Conservation (phyloP, 2,797 vertebrate species). For the Nasua narica region DNA sequence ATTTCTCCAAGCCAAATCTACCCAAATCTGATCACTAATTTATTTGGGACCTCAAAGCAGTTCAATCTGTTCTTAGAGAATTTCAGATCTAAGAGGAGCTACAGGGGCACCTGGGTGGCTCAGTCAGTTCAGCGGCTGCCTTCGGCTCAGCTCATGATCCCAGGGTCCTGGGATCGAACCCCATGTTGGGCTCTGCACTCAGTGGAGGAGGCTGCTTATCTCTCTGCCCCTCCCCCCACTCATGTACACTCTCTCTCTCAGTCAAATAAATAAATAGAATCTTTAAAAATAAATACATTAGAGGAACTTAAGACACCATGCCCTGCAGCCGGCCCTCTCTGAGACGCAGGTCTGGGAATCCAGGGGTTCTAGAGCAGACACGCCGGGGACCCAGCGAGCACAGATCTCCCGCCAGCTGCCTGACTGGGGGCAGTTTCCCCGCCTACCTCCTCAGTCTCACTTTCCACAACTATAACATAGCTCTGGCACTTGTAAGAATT, state of each 20-base stretch:
- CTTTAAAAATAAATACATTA: neutral
- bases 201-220: neutral
- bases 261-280: neutral
- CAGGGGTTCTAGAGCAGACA: neutral
- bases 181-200: neutral
- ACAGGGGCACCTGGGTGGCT: neutral
- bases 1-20: neutral
- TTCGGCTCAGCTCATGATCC: neutral
- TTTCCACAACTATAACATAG: neutral
- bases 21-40: neutral
- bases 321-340: neutral
- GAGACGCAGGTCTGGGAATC: neutral
- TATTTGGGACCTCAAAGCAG: neutral
- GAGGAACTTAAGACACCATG: neutral
- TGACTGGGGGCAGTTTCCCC: neutral
- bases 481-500: neutral
- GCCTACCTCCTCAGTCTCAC: neutral
- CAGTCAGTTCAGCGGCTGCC: neutral
- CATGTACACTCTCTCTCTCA: neutral
- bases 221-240: neutral
- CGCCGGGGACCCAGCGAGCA: neutral
- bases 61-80: neutral
- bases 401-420: fast-evolving
- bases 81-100: neutral
- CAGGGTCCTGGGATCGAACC: neutral